Evolutionary conservation across 2,113 vertebrate species (phyloP).

Genomic region (Rhinolophus ferrumequinum): DNA sequence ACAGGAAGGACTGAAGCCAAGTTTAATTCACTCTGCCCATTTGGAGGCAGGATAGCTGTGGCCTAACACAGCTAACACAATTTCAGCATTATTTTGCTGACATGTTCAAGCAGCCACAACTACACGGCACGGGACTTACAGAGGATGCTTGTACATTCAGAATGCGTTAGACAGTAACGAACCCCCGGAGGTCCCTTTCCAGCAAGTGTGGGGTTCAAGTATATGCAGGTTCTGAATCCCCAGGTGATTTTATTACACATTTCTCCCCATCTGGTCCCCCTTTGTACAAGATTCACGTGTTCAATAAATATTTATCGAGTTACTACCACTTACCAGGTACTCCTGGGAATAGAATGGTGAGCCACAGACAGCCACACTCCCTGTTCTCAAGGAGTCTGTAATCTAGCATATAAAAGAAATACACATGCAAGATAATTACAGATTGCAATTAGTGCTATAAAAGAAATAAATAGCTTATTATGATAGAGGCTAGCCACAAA

Average conservation of each 20-base stretch:
- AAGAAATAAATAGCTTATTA: not conserved
- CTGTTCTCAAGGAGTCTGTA: not conserved
- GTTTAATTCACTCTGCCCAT: not conserved
- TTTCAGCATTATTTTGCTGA: not conserved
- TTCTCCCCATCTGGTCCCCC: not conserved
- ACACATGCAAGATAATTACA: not conserved
- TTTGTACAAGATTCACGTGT: not conserved
- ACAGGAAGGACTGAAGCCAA: not conserved
- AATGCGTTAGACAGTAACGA: not conserved
- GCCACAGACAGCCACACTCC: not conserved
- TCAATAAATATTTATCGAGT: not conserved
- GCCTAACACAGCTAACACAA: not conserved
- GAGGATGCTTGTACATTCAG: not conserved
- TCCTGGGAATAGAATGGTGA: not conserved
- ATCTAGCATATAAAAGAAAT: not conserved
- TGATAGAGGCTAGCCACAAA: not conserved
- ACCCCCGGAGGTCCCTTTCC: not conserved
- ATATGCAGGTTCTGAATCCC: not conserved
- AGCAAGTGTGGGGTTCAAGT: not conserved
- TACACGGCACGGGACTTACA: not conserved
- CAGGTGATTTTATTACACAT: not conserved
- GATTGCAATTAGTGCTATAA: not conserved
- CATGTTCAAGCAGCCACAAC: not conserved
- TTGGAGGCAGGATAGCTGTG: not conserved
- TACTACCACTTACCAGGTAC: not conserved